Evolutionary conservation across 1,140 invertebrate species (phyloP), one percentile per base, ranked within the genome.

Genomic region (Drosophila rhopaloa): DNA sequence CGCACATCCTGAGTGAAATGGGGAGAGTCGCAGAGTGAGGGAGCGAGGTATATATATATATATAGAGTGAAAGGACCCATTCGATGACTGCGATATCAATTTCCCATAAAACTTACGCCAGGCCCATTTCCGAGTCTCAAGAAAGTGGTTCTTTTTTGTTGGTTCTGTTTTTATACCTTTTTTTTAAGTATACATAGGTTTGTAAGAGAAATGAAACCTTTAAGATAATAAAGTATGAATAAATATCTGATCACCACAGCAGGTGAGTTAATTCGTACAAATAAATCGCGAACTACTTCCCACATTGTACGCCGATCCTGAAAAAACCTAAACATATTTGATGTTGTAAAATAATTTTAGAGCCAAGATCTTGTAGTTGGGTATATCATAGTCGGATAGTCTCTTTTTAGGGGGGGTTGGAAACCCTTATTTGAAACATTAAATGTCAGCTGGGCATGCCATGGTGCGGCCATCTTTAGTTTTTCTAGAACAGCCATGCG

Each of bases 361-460:
- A 32, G 0, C 6, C 29, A 32, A 32, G 29, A 32, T 32, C 29
- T 32, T 32, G 8, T 32, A 32, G 5, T 0, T 8, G 16, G 43
- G 41, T 16, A 60, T 60, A 24, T 0, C 13, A 13, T 7, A 35
- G 48, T 56, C 19, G 48, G 2, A 7, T 1, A 32, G 5, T 16
- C 10, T 38, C 11, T 38, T n/a, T 13, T 27, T 2, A 9, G n/a
- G 19, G 48, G 48, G 58, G 83, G 57, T 67, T 66, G 76, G 80
- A 81, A 78, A 81, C 84, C 84, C 83, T 83, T 88, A 88, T 83
- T 83, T 88, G 83, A 88, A 76, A 88, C 83, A 88, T 88, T 88
- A 80, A 88, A 86, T 86, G 82, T 88, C 83, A 86, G 77, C 78
- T 76, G 82, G 79, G 78, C 82, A 86, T 86, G 82, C 83, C 77